Evolutionary conservation across 2,888 invertebrate species (phyloP).

Genomic region (Dynastes maya): DNA sequence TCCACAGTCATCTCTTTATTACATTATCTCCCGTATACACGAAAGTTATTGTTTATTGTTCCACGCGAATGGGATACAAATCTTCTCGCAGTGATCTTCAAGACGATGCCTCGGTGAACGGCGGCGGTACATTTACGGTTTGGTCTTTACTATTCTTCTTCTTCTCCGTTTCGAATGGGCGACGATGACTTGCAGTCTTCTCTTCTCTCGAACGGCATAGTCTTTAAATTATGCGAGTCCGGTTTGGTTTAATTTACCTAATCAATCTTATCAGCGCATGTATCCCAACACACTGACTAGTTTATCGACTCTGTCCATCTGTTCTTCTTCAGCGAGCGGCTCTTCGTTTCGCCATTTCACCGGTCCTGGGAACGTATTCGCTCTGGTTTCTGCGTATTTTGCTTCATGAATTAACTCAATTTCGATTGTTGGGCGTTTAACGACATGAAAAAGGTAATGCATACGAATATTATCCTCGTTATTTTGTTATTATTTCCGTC

Average conservation of each 20-base stretch:
- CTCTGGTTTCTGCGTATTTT: too few species aligned
- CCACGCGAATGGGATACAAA: constrained; percentile 52
- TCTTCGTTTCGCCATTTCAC: constrained; percentile 33
- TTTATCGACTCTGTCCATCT: constrained; percentile 56
- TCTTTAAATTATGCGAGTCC: constrained; percentile 55
- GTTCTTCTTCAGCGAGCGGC: constrained; percentile 28
- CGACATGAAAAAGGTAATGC: too few species aligned
- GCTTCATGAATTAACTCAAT: too few species aligned
- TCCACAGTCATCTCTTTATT: constrained; percentile 62
- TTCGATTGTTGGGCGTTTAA: too few species aligned
- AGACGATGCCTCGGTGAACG: constrained; percentile 4
- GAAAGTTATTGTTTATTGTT: constrained; percentile 66
- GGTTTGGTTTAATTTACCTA: constrained; percentile 63
- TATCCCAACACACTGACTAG: constrained; percentile 60
- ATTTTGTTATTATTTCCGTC: too few species aligned
- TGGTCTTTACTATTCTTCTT: constrained; percentile 31
- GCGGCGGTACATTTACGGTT: constrained; percentile 33
- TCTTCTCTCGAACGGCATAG: constrained; percentile 21
- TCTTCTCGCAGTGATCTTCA: constrained; percentile 37
- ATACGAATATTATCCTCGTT: too few species aligned
- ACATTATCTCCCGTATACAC: constrained; percentile 47
- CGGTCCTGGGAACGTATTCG: constrained; percentile 28
- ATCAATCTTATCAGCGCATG: constrained; percentile 64
- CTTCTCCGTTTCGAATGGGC: constrained; percentile 27
- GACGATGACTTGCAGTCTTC: constrained; percentile 58